Evolutionary conservation across 2,113 vertebrate species (phyloP).

Genomic region (Macrotus californicus): DNA sequence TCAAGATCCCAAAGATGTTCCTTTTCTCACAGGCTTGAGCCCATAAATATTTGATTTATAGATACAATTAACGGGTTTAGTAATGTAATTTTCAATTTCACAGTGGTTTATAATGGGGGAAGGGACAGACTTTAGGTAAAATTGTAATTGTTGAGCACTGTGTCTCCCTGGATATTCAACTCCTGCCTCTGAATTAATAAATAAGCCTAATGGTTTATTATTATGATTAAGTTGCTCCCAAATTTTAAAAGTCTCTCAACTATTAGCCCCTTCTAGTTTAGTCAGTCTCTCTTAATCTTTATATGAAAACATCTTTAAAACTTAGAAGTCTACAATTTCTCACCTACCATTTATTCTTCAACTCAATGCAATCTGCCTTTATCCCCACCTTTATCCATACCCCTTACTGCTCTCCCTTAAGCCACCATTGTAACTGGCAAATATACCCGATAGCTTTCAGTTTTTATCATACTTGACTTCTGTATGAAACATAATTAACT

Average conservation of each 20-base stretch:
- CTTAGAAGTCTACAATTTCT: background rate
- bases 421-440: background rate
- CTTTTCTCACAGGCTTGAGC: conserved; percentile 5
- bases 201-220: background rate
- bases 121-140: background rate
- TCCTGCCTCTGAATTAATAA: background rate
- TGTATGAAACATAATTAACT: background rate
- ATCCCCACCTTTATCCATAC: background rate
- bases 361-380: background rate
- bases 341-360: background rate
- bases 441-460: background rate
- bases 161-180: background rate
- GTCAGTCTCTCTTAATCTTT: background rate
- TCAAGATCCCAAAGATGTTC: conserved; percentile 15
- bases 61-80: conserved; percentile 25
- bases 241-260: background rate
- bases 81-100: background rate
- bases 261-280: background rate
- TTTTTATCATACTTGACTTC: conserved; percentile 1
- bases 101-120: background rate
- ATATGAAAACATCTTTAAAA: background rate
- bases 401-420: background rate
- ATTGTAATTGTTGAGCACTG: background rate
- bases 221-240: background rate
- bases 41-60: conserved; percentile 30